A percentile compares a stretch with the other conserved stretches of the same genome.
These are phyloP conservation scores for Scaptomyza flava DNA, from an alignment of 2,888 invertebrate species.

Conservation along the genomic window DNA sequence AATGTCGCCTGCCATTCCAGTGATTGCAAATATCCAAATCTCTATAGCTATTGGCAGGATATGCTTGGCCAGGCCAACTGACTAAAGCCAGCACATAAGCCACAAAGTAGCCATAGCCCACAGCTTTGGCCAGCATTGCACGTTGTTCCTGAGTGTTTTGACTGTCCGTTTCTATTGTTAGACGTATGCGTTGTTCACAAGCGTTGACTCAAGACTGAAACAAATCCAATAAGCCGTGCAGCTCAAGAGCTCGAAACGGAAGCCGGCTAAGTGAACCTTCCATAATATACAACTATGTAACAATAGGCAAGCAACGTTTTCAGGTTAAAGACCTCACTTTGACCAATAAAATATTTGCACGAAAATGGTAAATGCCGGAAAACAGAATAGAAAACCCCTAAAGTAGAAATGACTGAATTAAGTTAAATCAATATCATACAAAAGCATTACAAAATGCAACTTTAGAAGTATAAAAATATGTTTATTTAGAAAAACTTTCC, in stretches of 20 bases:
- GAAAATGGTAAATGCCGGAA: neutral
- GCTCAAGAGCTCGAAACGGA: conserved; percentile 40
- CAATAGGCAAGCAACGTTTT: conserved; percentile 18
- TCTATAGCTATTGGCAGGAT: conserved; percentile 80
- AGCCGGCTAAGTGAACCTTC: conserved; percentile 58
- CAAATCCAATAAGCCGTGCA: conserved; percentile 79
- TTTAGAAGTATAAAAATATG: conserved; percentile 66
- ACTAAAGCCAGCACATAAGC: conserved; percentile 52
- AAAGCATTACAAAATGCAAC: conserved; percentile 1
- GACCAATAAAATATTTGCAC: neutral
- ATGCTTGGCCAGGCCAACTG: conserved; percentile 62
- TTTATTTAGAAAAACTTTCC: conserved; percentile 58
- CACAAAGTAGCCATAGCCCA: conserved; percentile 65
- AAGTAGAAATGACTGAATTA: neutral
- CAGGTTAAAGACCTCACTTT: conserved; percentile 57
- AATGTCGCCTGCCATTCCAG: conserved; percentile 84
- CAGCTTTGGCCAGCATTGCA: conserved; percentile 46
- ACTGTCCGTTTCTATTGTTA: conserved; percentile 19
- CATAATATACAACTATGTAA: conserved; percentile 19
- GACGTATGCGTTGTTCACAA: conserved; percentile 61
- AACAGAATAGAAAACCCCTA: neutral
- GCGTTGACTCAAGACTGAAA: conserved; percentile 70
- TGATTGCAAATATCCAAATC: conserved; percentile 84
- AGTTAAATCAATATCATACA: neutral
- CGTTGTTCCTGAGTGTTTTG: conserved; percentile 14